phyloP scores from a whole-genome alignment of 2,888 invertebrate genomes.

The Pseudoips prasinana region DNA sequence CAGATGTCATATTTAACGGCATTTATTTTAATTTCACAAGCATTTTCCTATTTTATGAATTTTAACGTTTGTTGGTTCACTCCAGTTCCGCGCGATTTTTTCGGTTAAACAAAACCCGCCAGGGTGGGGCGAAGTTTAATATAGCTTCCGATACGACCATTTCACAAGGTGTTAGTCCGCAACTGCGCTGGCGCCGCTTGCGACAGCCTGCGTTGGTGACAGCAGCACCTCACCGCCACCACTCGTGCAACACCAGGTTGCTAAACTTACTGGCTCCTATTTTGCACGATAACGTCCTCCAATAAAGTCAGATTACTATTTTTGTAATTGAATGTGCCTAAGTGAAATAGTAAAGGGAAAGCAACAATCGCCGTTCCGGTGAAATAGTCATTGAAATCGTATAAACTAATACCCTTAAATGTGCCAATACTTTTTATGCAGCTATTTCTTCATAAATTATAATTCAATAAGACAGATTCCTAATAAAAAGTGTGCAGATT shows the following conservation, averaged over 20 bases:
- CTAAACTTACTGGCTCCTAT: slow-evolving; percentile 64
- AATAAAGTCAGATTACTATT: slow-evolving; percentile 47
- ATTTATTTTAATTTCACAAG: slow-evolving; percentile 32
- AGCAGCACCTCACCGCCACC: slow-evolving; percentile 40
- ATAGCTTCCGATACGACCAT: slow-evolving; percentile 79
- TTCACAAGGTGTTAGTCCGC: slow-evolving; percentile 72
- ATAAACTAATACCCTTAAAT: slow-evolving; percentile 13
- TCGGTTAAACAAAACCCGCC: slow-evolving; percentile 66
- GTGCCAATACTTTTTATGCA: slow-evolving; percentile 8
- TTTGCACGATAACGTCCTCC: slow-evolving; percentile 52
- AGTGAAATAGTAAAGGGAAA: slow-evolving; percentile 48
- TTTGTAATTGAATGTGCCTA: slow-evolving; percentile 52
- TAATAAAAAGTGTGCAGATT: too few relatives aligned
- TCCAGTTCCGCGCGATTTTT: slow-evolving; percentile 57
- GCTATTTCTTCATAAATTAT: background rate
- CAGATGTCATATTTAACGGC: slow-evolving; percentile 58
- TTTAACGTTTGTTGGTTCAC: slow-evolving; percentile 25
- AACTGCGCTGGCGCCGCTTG: slow-evolving; percentile 62
- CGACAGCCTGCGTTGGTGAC: slow-evolving; percentile 55
- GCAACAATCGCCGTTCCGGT: slow-evolving; percentile 39
- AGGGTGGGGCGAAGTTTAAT: slow-evolving; percentile 69
- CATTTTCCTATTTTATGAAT: slow-evolving; percentile 30
- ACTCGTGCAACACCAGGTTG: slow-evolving; percentile 65
- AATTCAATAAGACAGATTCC: background rate
- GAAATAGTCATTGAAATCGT: slow-evolving; percentile 30